Percentiles rank a stretch among this genome's conserved stretches.
These are phyloP conservation scores for Puntigrus tetrazona DNA, from an alignment of 2,113 vertebrate genomes.

Conservation along the genomic window DNA sequence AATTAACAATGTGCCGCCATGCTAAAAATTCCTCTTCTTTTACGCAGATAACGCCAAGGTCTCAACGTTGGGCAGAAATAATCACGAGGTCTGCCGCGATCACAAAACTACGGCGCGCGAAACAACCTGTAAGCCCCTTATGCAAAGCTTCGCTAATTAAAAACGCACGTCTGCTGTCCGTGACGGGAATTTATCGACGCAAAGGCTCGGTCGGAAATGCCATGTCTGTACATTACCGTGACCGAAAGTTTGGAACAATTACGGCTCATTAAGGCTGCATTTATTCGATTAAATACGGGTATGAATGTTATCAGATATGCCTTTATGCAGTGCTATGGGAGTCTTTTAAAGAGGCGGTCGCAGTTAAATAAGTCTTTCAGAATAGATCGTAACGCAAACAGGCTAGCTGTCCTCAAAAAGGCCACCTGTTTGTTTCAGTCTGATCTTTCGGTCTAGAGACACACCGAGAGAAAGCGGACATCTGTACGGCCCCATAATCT, in stretches of 20 bases:
- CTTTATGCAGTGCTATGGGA: neutral
- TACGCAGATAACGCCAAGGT: neutral
- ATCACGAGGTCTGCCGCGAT: neutral
- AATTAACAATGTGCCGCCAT: constrained; percentile 14
- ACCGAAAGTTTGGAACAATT: too few relatives aligned
- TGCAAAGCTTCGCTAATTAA: neutral
- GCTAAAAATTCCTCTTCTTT: neutral
- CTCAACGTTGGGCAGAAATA: neutral
- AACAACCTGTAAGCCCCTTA: neutral
- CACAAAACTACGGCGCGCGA: neutral
- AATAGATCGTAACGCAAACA: neutral
- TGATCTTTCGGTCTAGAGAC: constrained; percentile 13
- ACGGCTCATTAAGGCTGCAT: neutral
- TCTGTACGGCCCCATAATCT: constrained; percentile 44
- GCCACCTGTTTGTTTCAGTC: neutral
- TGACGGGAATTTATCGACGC: neutral
- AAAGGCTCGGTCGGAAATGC: neutral
- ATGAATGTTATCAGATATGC: too few relatives aligned
- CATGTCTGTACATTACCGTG: neutral
- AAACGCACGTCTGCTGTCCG: neutral
- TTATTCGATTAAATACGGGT: neutral
- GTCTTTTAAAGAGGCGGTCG: neutral
- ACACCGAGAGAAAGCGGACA: constrained; percentile 34
- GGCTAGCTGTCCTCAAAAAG: neutral
- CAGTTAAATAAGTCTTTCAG: neutral